Conservation (phyloP, 2,113 vertebrate species). For the Amia ocellicauda region DNA sequence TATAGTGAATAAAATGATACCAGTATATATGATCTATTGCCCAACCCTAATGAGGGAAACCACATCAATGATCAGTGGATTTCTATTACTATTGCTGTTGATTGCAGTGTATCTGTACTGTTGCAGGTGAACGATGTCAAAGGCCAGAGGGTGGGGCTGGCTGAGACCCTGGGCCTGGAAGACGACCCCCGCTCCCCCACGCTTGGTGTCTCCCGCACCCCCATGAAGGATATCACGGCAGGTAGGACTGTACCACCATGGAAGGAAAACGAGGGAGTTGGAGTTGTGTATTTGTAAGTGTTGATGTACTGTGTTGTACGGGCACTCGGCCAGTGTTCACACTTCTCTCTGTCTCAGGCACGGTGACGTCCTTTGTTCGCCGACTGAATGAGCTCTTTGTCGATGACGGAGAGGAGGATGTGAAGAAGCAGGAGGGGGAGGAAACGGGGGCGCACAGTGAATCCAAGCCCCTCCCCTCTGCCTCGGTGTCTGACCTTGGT, state of each 20-base stretch:
- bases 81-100: no score
- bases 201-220: conserved; percentile 75
- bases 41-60: no score
- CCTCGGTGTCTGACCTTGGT: no score
- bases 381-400: conserved; percentile 73
- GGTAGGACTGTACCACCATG: conserved; percentile 50
- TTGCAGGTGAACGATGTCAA: conserved; percentile 37
- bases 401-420: conserved; percentile 41
- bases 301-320: not conserved
- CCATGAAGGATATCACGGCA: conserved; percentile 65
- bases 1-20: no score
- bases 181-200: conserved; percentile 84
- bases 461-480: conserved; percentile 49
- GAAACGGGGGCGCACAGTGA: conserved; percentile 36
- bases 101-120: not conserved
- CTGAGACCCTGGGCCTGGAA: conserved; percentile 25
- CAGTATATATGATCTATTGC: no score
- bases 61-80: no score
- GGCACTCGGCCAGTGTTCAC: not conserved
- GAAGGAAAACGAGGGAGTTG: not conserved
- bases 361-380: conserved; percentile 63
- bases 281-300: not conserved
- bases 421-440: conserved; percentile 17
- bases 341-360: conserved; percentile 49
- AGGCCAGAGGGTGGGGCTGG: conserved; percentile 25